phyloP scores from a whole-genome alignment of 2,888 invertebrate species.

The Nephrotoma appendiculata region DNA sequence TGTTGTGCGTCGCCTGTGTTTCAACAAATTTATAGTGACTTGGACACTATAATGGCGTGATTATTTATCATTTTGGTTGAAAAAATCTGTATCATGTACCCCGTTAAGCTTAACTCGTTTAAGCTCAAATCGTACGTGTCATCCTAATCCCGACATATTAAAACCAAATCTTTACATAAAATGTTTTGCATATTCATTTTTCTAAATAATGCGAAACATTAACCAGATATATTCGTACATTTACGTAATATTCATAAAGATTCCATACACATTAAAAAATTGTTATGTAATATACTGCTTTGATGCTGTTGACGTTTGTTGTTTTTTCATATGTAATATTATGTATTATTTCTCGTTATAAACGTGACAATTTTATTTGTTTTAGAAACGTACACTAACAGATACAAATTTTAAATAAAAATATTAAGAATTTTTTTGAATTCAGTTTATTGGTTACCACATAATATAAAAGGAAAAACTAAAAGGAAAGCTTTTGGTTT shows the following conservation, averaged over 20 bases:
- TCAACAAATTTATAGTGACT: not conserved
- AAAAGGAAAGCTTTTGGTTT: not conserved
- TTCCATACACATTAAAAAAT: not conserved
- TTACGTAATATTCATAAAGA: not conserved
- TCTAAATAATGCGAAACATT: not conserved
- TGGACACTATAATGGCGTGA: not conserved
- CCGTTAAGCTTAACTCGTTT: not conserved
- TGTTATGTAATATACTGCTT: not conserved
- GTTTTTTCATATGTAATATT: not conserved
- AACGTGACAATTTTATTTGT: not conserved
- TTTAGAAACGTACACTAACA: not conserved
- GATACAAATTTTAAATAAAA: not conserved
- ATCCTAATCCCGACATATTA: not conserved
- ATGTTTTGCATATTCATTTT: not conserved
- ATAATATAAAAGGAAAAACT: not conserved
- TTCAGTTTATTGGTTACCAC: not conserved
- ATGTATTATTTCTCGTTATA: not conserved
- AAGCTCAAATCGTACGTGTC: not conserved
- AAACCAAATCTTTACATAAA: not conserved
- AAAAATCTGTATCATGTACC: not conserved
- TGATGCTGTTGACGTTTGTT: not conserved
- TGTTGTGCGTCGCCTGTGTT: not conserved
- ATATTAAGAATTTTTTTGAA: not conserved
- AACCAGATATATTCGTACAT: not conserved
- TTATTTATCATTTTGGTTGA: not conserved